phyloP scores from a whole-genome alignment of 2,113 vertebrate genomes.

The Rhinoptilus africanus region DNA sequence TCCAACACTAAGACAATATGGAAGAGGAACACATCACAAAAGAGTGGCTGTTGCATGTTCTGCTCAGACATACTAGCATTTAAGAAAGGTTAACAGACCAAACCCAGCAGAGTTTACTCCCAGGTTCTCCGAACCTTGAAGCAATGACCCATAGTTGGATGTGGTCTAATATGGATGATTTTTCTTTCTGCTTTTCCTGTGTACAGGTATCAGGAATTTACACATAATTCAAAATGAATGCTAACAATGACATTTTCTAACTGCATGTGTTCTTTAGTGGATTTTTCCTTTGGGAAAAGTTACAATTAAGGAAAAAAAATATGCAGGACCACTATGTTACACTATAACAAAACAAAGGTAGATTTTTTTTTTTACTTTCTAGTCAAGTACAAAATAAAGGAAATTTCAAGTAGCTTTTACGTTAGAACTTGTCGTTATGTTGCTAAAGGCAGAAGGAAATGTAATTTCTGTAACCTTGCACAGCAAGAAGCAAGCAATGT shows the following conservation, averaged over 20 bases:
- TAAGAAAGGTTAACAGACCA: neutral
- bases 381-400: neutral
- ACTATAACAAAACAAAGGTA: neutral
- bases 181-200: neutral
- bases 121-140: neutral
- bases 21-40: neutral
- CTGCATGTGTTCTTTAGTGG: neutral
- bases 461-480: neutral
- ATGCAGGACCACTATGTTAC: neutral
- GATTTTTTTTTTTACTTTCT: neutral
- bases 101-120: neutral
- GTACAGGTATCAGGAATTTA: neutral
- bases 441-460: slow-evolving; percentile 1
- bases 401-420: slow-evolving; percentile 3
- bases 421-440: neutral
- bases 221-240: neutral
- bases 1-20: neutral
- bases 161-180: neutral
- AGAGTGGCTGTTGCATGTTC: fast-evolving
- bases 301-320: neutral
- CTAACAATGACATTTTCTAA: neutral
- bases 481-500: neutral
- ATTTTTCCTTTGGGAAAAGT: neutral
- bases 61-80: neutral
- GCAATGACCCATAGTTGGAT: neutral